Percentiles rank a stretch among this genome's conserved stretches.
phyloP scores from a whole-genome alignment of 2,113 vertebrate genomes.

The Salvelinus alpinus region DNA sequence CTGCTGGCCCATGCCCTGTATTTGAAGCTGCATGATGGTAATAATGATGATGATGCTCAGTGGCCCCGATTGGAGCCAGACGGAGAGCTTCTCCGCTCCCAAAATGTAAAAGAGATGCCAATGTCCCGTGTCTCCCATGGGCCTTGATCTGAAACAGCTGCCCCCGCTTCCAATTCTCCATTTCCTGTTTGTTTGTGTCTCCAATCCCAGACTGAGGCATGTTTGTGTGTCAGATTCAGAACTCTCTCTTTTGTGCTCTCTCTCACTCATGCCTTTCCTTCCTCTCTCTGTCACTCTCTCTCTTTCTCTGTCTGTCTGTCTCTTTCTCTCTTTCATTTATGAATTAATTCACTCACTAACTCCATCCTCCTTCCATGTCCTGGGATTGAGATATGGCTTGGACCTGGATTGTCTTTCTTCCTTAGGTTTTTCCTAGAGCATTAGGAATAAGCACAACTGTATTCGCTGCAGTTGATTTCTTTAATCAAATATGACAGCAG shows the following conservation, averaged over 20 bases:
- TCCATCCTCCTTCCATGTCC: not conserved
- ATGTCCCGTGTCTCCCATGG: conserved; percentile 38
- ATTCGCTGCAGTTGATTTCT: not conserved
- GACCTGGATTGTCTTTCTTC: not conserved
- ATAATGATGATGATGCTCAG: conserved; percentile 60
- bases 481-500: not conserved
- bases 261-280: not conserved
- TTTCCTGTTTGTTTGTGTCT: conserved; percentile 54
- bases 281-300: not conserved
- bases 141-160: conserved; percentile 59
- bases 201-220: conserved; percentile 21
- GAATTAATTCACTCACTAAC: not conserved
- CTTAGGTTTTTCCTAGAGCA: not conserved
- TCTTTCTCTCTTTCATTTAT: not conserved
- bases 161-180: conserved; percentile 20
- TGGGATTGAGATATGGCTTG: not conserved
- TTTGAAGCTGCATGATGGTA: conserved; percentile 65
- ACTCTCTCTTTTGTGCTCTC: conserved; percentile 7
- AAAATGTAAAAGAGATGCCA: conserved; percentile 26
- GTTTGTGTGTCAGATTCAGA: conserved; percentile 10
- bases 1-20: conserved; percentile 62
- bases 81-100: conserved; percentile 47
- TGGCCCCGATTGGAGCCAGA: conserved; percentile 59
- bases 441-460: not conserved
- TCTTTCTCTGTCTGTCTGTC: not conserved